Conservation (phyloP, 2,888 invertebrate species). For the Pheosia tremula region DNA sequence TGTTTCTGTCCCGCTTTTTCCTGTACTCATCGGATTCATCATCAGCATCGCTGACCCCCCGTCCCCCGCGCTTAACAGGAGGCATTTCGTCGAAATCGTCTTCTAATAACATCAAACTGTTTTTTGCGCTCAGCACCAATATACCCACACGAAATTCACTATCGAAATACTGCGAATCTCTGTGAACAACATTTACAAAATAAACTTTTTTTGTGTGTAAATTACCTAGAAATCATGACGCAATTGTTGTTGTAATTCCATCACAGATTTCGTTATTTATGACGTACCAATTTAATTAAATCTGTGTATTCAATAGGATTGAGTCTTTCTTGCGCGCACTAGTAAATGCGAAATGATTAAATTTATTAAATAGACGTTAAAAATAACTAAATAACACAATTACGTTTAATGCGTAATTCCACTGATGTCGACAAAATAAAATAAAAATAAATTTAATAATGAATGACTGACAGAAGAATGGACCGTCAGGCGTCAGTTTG, state of each 20-base stretch:
- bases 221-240: conserved; percentile 29
- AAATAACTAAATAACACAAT: too few species aligned
- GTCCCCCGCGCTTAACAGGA: conserved; percentile 69
- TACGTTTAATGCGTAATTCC: too few species aligned
- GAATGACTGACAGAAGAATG: not conserved
- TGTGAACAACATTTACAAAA: conserved; percentile 3
- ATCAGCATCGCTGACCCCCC: conserved; percentile 84
- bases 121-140: conserved; percentile 29
- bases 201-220: conserved; percentile 12
- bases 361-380: not conserved
- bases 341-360: not conserved
- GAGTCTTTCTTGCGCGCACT: not conserved
- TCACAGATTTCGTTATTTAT: not conserved
- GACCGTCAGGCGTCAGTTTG: not conserved
- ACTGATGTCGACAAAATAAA: not conserved
- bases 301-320: conserved; percentile 11
- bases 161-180: conserved; percentile 14
- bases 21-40: conserved; percentile 90
- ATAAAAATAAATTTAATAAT: not conserved
- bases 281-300: conserved; percentile 14
- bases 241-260: conserved; percentile 20
- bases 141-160: conserved; percentile 21
- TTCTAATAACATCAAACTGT: conserved; percentile 74
- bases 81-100: conserved; percentile 65
- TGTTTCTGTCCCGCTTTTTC: conserved; percentile 90